Conservation (phyloP, 2,797 vertebrate species). For the Lutjanus campechanus region DNA sequence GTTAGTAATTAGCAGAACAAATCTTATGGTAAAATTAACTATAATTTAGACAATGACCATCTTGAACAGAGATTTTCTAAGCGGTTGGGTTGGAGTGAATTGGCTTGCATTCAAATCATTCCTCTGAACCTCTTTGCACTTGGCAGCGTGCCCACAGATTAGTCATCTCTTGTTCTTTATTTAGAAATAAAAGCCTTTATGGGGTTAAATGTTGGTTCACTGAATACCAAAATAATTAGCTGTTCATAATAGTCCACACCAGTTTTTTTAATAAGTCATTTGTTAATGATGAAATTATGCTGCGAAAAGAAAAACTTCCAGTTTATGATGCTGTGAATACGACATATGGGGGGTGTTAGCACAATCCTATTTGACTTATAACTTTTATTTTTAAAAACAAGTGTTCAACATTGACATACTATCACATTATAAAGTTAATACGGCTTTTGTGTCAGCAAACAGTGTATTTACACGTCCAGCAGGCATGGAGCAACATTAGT, state of each 20-base stretch:
- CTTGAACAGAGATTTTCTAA: not conserved
- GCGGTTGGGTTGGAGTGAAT: not conserved
- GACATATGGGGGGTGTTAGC: too few species aligned
- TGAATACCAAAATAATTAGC: not conserved
- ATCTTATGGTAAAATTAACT: conserved; percentile 3
- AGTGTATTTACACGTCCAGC: too few species aligned
- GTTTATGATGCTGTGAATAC: too few species aligned
- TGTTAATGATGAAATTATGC: not conserved
- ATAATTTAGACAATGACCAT: conserved; percentile 10
- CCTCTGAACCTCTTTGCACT: conserved; percentile 5
- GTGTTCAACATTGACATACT: too few species aligned
- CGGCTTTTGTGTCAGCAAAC: too few species aligned
- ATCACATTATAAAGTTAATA: too few species aligned
- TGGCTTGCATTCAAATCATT: conserved; percentile 33
- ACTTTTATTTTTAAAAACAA: too few species aligned
- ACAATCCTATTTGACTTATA: too few species aligned
- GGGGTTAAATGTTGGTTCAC: not conserved
- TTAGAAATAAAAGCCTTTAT: conserved; percentile 1
- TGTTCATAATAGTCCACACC: not conserved
- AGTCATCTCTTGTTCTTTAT: not conserved
- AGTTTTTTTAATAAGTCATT: too few species aligned
- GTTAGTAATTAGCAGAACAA: not conserved
- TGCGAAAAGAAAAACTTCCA: too few species aligned
- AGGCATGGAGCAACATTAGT: too few species aligned
- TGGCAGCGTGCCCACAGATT: conserved; percentile 7